Evolutionary conservation across 2,113 vertebrate species (phyloP).

Genomic region (Calypte anna): DNA sequence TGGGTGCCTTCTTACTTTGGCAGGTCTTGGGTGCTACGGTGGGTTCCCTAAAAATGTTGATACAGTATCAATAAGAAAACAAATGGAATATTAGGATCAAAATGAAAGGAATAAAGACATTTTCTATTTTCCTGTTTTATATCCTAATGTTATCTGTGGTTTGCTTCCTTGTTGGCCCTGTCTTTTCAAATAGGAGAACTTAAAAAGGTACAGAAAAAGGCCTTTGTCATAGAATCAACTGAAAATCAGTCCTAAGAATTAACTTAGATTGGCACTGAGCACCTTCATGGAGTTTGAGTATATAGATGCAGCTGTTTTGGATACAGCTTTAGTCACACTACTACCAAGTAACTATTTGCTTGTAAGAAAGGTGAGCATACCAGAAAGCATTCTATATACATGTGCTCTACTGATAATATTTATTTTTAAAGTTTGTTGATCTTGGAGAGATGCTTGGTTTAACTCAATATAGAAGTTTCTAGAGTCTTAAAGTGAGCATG

Average conservation of each 20-base stretch:
- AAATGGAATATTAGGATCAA: not conserved
- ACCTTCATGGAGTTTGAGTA: not conserved
- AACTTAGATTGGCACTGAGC: not conserved
- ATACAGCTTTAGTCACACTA: not conserved
- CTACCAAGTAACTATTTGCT: not conserved
- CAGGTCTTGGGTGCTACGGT: not conserved
- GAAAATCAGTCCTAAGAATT: not conserved
- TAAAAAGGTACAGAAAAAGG: not conserved
- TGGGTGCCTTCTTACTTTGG: not conserved
- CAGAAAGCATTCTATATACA: not conserved
- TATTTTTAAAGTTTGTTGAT: not conserved
- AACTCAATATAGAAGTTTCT: not conserved
- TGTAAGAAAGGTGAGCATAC: not conserved
- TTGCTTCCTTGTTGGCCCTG: accelerated
- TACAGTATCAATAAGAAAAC: not conserved
- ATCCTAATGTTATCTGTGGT: accelerated
- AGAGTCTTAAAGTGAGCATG: not conserved
- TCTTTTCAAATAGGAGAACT: not conserved
- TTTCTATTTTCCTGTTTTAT: not conserved
- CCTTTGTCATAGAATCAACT: not conserved
- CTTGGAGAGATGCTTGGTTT: not conserved
- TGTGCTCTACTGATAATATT: not conserved
- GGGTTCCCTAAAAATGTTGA: not conserved
- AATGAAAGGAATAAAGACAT: not conserved
- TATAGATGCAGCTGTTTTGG: not conserved